Evolutionary conservation across 2,113 vertebrate species (phyloP).

Genomic region (Leucosticte australis): DNA sequence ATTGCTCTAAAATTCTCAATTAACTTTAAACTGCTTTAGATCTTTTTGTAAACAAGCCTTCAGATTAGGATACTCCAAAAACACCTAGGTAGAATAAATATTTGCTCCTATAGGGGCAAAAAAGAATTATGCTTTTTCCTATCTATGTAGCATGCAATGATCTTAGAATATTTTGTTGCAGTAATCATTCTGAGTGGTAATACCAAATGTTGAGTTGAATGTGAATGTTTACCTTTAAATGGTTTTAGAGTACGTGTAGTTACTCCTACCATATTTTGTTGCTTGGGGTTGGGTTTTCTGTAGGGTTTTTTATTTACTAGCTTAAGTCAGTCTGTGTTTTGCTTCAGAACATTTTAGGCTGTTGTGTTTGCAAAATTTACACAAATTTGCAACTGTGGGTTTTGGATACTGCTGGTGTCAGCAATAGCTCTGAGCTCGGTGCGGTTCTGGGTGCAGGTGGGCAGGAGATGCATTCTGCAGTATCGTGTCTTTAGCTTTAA

Average conservation of each 20-base stretch:
- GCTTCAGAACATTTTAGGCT: neutral
- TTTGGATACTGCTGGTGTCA: neutral
- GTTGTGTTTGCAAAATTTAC: neutral
- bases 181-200: neutral
- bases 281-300: neutral
- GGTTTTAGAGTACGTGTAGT: rapidly evolving
- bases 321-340: neutral
- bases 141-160: neutral
- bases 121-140: neutral
- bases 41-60: neutral
- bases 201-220: neutral
- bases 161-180: neutral
- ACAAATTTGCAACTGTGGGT: neutral
- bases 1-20: neutral
- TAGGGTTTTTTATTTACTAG: neutral
- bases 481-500: neutral
- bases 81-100: neutral
- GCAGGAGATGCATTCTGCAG: neutral
- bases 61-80: neutral
- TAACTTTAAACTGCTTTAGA: neutral
- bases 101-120: neutral
- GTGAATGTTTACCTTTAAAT: neutral
- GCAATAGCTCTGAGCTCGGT: neutral
- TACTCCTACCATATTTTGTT: neutral
- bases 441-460: rapidly evolving